Evolutionary conservation across 1,140 invertebrate genomes (phyloP), one percentile per base, ranked within the genome.

Genomic region (Drosophila neocordata): DNA sequence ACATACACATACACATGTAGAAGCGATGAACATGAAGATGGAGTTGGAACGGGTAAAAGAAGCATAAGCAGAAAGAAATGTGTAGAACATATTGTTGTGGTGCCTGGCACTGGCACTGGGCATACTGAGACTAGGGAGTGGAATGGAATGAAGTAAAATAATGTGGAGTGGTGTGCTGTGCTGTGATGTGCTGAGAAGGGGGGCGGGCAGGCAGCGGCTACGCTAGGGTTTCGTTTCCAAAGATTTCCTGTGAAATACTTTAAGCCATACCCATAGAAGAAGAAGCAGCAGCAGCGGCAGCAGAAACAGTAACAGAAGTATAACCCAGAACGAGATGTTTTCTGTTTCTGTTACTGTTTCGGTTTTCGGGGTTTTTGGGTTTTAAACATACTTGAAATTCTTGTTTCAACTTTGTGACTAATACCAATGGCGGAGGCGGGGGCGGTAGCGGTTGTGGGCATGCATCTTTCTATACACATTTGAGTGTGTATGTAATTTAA

Each of bases 171-270:
- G 5, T 6, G 4, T 31, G 27, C 3, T 4, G 7, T 8, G 41
- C 2, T n/a, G 15, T 18, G 38, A 5, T 5, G 27, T 6, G 27
- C 27, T 7, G 22, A 2, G 22, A 13, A 4, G 15, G 5, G 41
- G 2, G 15, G 15, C 8, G 13, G n/a, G 13, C 1, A 1, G 15
- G 15, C 2, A 11, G 41, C 15, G 9, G 38, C 6, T 8, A 48
- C 15, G 79, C 75, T 74, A 58, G 73, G 77, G 73, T 69, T 71
- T 77, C 70, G 65, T 81, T 60, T 31, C 85, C 84, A 64, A 89
- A 89, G 85, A 89, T 89, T 89, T 89, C 85, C 85, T 89, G 85
- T 89, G 85, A 89, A 89, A 89, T 89, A 89, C 85, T 89, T 89
- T 85, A 85, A 83, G 80, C 85, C 65, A 65, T 65, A 65, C 58